Evolutionary conservation across 2,797 vertebrate genomes (phyloP).

Genomic region (Poeciliopsis paucimaculata): DNA sequence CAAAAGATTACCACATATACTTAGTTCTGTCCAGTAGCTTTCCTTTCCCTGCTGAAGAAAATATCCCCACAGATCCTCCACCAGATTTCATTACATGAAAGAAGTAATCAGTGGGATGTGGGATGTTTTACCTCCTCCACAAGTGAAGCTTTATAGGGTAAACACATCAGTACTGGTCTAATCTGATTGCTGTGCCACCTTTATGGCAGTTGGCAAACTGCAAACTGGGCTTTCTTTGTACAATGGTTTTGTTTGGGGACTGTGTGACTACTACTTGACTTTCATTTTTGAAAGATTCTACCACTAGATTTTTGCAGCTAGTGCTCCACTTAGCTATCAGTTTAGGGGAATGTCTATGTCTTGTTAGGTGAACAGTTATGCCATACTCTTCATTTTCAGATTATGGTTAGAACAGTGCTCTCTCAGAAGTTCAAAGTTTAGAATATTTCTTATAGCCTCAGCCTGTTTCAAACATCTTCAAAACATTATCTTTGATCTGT

Average conservation of each 20-base stretch:
- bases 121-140: not conserved
- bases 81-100: not conserved
- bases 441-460: not conserved
- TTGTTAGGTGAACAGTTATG: not conserved
- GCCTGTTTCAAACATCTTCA: not conserved
- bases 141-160: not conserved
- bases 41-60: not conserved
- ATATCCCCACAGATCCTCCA: not conserved
- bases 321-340: not conserved
- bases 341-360: not conserved
- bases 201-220: not conserved
- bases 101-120: not conserved
- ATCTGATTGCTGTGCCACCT: not conserved
- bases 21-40: not conserved
- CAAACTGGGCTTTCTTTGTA: not conserved
- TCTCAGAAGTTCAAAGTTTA: not conserved
- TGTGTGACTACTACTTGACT: not conserved
- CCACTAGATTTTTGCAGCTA: too few species aligned
- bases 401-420: not conserved
- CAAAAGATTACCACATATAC: not conserved
- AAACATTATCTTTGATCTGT: not conserved
- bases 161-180: not conserved
- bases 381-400: not conserved
- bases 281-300: too few species aligned
- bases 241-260: not conserved